Evolutionary conservation across 2,113 vertebrate genomes (phyloP).

Genomic region (Brachionichthys hirsutus): DNA sequence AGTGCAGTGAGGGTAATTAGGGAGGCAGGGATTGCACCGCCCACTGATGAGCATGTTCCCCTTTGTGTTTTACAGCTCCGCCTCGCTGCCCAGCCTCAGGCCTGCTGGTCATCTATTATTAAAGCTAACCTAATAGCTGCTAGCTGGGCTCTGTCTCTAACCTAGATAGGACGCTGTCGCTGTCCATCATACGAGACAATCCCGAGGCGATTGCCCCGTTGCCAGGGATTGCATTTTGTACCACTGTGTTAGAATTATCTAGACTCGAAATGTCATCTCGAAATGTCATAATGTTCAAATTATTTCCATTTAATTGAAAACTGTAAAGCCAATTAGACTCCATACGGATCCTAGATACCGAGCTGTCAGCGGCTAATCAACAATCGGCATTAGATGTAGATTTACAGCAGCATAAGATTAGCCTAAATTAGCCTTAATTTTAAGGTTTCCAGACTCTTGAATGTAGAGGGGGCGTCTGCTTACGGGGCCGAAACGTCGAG

Average conservation of each 20-base stretch:
- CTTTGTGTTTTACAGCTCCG: conserved; percentile 12
- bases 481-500: too few relatives aligned
- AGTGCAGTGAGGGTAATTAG: conserved; percentile 31
- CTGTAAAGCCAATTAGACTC: too few relatives aligned
- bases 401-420: too few relatives aligned
- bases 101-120: conserved; percentile 53
- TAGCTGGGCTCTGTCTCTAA: conserved; percentile 29
- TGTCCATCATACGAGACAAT: conserved; percentile 19
- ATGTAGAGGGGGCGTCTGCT: too few relatives aligned
- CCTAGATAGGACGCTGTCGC: conserved; percentile 38
- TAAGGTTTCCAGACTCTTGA: too few relatives aligned
- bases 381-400: too few relatives aligned
- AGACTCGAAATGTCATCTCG: background rate
- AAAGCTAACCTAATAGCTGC: conserved; percentile 38
- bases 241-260: background rate
- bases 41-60: conserved; percentile 6
- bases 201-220: conserved; percentile 1
- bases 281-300: too few relatives aligned
- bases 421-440: too few relatives aligned
- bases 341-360: too few relatives aligned
- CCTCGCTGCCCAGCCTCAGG: conserved; percentile 13
- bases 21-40: conserved; percentile 8
- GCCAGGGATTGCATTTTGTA: background rate
- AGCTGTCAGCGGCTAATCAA: too few relatives aligned
- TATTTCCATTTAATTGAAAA: too few relatives aligned